Percentiles rank a stretch among this genome's conserved stretches.
Conservation (phyloP, 2,113 vertebrate genomes). For the Brachyhypopomus occidentalis region DNA sequence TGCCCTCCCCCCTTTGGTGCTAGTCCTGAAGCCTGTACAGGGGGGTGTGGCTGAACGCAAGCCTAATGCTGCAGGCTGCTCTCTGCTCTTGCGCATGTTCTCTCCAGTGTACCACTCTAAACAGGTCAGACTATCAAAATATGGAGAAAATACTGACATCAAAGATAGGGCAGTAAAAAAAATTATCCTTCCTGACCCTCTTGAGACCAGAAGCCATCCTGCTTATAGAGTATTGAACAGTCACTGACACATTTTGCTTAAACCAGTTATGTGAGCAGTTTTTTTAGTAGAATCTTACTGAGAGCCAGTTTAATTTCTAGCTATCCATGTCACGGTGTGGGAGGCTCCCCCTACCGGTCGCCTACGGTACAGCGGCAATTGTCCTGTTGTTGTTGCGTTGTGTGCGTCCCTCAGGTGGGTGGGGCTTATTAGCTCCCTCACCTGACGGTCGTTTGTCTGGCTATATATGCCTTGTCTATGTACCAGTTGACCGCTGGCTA, state of each 20-base stretch:
- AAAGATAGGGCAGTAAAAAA: conserved; percentile 10
- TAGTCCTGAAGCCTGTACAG: conserved; percentile 10
- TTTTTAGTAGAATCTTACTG: background rate
- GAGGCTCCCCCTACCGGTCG: too few relatives aligned
- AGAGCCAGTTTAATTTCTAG: background rate
- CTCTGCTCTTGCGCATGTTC: background rate
- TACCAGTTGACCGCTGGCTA: too few relatives aligned
- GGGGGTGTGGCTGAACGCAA: background rate
- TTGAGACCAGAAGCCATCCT: conserved; percentile 9
- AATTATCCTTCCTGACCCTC: conserved; percentile 19
- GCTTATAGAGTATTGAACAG: conserved; percentile 39
- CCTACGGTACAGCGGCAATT: too few relatives aligned
- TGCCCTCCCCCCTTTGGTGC: background rate
- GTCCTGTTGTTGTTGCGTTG: too few relatives aligned
- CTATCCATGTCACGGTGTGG: too few relatives aligned
- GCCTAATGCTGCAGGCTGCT: background rate
- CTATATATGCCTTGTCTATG: too few relatives aligned
- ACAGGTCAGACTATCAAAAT: conserved; percentile 24
- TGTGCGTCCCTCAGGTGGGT: too few relatives aligned
- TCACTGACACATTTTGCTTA: conserved; percentile 16
- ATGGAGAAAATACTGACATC: conserved; percentile 16
- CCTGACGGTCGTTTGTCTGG: too few relatives aligned
- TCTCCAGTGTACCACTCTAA: background rate
- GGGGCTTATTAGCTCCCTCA: too few relatives aligned
- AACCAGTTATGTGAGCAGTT: conserved; percentile 10